Evolutionary conservation across 2,797 vertebrate genomes (phyloP), one percentile per base, ranked within the genome.

Genomic region (Pagetopsis macropterus): DNA sequence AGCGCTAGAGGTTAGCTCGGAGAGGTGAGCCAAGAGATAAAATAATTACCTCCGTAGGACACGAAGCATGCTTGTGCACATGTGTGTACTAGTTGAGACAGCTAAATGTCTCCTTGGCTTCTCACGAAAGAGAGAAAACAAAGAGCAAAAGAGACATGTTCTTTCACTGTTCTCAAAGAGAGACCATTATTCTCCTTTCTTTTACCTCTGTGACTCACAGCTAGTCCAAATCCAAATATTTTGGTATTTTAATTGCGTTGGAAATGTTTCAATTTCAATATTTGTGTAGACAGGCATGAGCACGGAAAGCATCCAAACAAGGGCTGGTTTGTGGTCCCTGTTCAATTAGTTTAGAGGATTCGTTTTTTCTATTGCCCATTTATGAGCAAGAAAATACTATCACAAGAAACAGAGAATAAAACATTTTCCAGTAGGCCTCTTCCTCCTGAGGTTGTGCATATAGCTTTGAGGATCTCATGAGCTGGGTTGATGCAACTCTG

Each of bases 21-120:
- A 82, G 66, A 73, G 75, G 33, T 49, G 75, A 85, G 71, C 65
- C 51, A 72, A 52, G 75, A 83, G 68, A 71, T 76, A 83, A 83
- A 83, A 89, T 83, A 88, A 89, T 88, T 62, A 85, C 85, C 89
- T 90, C 82, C 58, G 74, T 45, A 57, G 43, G 62, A 85, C 71
- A 80, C 2, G 5, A 46, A 57, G 71, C 68, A 41, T 75, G 60
- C 33, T 7, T n/a, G 27, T 31, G 70, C 45, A 51, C 0, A 0
- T 33, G 3, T n/a, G 1, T 27, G 43, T 46, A n/a, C n/a, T n/a
- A 65, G 50, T 58, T 69, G 56, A 70, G 48, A 77, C 65, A 51
- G 19, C 54, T 82, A 67, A 75, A 86, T 71, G 58, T 69, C 60
- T 79, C 51, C 52, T 66, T 64, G 78, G 56, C 61, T 60, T 77